Evolutionary conservation across 1,140 invertebrate genomes (phyloP).

Genomic region (Zaprionus lachaisei): DNA sequence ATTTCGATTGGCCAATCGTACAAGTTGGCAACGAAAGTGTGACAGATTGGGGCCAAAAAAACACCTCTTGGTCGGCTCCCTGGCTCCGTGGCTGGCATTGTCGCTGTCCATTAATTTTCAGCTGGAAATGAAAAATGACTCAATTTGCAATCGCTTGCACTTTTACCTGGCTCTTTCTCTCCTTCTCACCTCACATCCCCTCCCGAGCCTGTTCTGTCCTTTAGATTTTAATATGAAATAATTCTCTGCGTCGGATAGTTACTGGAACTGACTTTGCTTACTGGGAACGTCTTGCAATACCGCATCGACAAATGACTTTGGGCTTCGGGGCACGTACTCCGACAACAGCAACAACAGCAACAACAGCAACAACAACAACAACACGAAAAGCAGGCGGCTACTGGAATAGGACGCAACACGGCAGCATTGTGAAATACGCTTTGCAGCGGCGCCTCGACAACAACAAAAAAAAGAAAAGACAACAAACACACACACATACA

Average conservation of each 20-base stretch:
- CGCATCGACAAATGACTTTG: conserved; percentile 68
- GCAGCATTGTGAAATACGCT: conserved; percentile 33
- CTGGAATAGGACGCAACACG: conserved; percentile 18
- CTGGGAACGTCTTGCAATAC: conserved; percentile 63
- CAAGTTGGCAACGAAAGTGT: conserved; percentile 47
- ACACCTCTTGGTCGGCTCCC: conserved; percentile 24
- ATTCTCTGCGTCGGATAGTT: conserved; percentile 60
- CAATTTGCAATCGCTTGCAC: conserved; percentile 62
- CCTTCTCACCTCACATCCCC: neutral
- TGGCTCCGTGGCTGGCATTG: neutral
- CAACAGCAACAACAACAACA: conserved; percentile 10
- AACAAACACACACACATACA: neutral
- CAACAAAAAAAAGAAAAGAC: conserved; percentile 26
- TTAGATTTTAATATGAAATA: conserved; percentile 68
- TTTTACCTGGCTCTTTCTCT: conserved; percentile 16
- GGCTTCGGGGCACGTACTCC: conserved; percentile 52
- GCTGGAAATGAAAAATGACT: conserved; percentile 72
- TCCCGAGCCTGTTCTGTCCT: neutral
- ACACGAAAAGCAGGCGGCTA: neutral
- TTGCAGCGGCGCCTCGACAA: conserved; percentile 23
- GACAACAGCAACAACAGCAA: conserved; percentile 17
- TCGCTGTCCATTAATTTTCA: conserved; percentile 43
- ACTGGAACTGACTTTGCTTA: conserved; percentile 65
- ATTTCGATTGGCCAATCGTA: conserved; percentile 29
- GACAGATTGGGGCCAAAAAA: conserved; percentile 62